These are phyloP conservation scores for Fregata magnificens DNA, from an alignment of 2,113 vertebrate species.

Conservation along the genomic window DNA sequence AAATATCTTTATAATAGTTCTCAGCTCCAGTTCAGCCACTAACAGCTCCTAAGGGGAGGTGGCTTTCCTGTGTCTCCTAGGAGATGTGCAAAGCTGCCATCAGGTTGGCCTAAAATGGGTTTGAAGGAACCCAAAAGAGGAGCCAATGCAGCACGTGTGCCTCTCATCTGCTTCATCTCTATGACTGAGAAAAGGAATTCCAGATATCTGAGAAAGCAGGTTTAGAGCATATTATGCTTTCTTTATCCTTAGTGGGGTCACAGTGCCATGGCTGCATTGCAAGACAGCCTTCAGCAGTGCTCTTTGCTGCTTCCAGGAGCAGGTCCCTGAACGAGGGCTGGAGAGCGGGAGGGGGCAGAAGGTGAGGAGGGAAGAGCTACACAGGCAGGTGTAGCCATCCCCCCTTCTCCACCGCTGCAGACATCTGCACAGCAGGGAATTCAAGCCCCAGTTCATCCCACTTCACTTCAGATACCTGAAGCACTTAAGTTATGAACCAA, in stretches of 20 bases:
- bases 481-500: not conserved
- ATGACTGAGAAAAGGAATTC: not conserved
- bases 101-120: not conserved
- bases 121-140: not conserved
- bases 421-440: not conserved
- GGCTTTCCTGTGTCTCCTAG: not conserved
- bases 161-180: not conserved
- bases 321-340: not conserved
- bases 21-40: not conserved
- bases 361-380: not conserved
- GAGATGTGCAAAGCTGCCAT: not conserved
- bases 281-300: not conserved
- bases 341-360: not conserved
- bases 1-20: not conserved
- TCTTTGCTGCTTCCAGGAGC: not conserved
- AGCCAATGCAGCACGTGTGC: not conserved
- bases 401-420: not conserved
- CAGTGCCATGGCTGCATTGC: not conserved
- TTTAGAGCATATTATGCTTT: not conserved
- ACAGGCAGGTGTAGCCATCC: not conserved
- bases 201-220: not conserved
- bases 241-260: not conserved
- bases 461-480: not conserved
- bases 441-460: not conserved
- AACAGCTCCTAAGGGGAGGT: not conserved